phyloP scores from a whole-genome alignment of 1,140 invertebrate species.

The Nasonia giraulti region DNA sequence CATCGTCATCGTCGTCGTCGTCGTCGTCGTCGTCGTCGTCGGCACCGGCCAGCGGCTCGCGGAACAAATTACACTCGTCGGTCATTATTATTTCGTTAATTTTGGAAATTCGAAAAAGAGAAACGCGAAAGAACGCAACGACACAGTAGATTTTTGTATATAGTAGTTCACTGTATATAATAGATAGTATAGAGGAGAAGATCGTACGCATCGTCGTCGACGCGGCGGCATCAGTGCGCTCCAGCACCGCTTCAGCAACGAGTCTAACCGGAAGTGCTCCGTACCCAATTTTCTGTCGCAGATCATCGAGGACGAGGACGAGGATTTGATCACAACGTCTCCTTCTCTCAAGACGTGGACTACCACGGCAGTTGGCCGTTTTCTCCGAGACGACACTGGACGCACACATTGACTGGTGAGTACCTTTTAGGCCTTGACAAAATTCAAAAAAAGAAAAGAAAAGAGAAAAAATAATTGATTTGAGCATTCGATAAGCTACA shows the following conservation, averaged over 20 bases:
- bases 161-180: slow-evolving; percentile 7
- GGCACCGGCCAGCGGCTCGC: neutral
- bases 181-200: neutral
- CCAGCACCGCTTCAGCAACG: slow-evolving; percentile 39
- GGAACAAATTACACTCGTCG: neutral
- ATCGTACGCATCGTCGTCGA: neutral
- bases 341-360: neutral
- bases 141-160: neutral
- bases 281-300: slow-evolving; percentile 63
- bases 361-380: neutral
- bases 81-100: neutral
- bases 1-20: neutral
- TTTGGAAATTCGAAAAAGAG: neutral
- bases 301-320: slow-evolving; percentile 52
- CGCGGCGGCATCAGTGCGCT: neutral
- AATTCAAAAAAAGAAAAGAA: slow-evolving; percentile 32
- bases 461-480: neutral
- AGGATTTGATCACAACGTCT: neutral
- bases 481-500: neutral
- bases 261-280: slow-evolving; percentile 61
- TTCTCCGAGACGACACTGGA: slow-evolving; percentile 10
- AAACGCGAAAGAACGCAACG: slow-evolving; percentile 42
- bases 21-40: neutral
- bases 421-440: slow-evolving; percentile 64
- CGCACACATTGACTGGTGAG: slow-evolving; percentile 61